These are phyloP conservation scores for Macrostomum lignano DNA, from an alignment of 1,140 invertebrate species.

Conservation along the genomic window DNA sequence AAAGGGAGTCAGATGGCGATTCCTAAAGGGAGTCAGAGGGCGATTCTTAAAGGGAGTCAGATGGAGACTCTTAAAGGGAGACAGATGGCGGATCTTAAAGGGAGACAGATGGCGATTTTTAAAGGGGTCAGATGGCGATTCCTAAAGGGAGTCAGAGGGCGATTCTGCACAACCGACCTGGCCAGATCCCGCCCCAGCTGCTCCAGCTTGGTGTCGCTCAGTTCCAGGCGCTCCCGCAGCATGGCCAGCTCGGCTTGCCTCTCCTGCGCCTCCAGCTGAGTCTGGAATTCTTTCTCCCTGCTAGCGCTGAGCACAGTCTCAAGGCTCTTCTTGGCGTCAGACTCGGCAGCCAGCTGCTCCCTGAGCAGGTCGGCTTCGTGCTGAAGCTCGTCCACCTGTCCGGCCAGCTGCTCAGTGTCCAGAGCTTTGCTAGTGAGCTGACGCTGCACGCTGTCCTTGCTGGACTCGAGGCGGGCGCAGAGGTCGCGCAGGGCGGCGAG, in stretches of 20 bases:
- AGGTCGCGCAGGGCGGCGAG: constrained; percentile 20
- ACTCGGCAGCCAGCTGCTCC: constrained; percentile 16
- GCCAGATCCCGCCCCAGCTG: constrained; percentile 23
- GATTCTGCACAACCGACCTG: too few species aligned
- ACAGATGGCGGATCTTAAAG: too few species aligned
- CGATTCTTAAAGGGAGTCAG: too few species aligned
- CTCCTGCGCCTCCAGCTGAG: constrained; percentile 20
- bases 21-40: too few species aligned
- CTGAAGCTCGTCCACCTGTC: constrained; percentile 15
- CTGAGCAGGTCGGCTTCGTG: constrained; percentile 17
- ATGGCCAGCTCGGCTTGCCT: constrained; percentile 23
- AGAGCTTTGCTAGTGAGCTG: constrained; percentile 17
- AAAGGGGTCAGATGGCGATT: too few species aligned
- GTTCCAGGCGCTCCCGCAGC: constrained; percentile 20
- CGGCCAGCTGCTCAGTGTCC: constrained; percentile 21
- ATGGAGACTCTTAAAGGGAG: too few species aligned
- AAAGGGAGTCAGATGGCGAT: too few species aligned
- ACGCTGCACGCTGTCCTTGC: constrained; percentile 20
- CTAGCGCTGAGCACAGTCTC: constrained; percentile 20
- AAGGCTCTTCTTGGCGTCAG: constrained; percentile 15
- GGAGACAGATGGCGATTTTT: too few species aligned
- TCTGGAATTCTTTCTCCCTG: constrained; percentile 22
- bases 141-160: too few species aligned
- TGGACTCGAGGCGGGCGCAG: constrained; percentile 17
- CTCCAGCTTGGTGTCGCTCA: constrained; percentile 26